Evolutionary conservation across 2,888 invertebrate genomes (phyloP), one percentile per base, ranked within the genome.

Genomic region (Steinernema scapterisci): DNA sequence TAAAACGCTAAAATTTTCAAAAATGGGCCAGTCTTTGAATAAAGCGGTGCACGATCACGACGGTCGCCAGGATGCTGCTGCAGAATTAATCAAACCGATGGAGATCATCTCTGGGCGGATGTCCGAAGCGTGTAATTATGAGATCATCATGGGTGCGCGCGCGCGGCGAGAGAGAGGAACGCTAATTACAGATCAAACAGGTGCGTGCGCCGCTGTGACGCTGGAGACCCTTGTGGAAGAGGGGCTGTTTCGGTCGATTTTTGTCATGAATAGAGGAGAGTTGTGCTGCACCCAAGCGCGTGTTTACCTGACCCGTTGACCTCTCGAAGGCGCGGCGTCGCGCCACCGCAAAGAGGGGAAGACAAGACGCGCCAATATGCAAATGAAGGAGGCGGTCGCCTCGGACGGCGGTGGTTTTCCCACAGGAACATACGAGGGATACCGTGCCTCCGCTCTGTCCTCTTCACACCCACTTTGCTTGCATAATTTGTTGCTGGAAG

Each of bases 281-380:
- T n/a, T n/a, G n/a, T n/a, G n/a, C 5, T n/a, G 48, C 19, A 48
- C 31, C 63, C 38, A 6, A 38, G 38, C 38, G 38, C 16, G 63
- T 63, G 63, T 63, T 63, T 63, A 63, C 63, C 63, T 63, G 63
- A 63, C 63, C 63, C 63, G 63, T 31, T 63, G 63, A 63, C 63
- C 63, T 38, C 63, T 38, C n/a, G 63, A 11, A 5, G 11, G 7
- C 1, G 63, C 2, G 27, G 27, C 63, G 7, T 54, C 9, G 38
- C 38, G 38, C 9, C 3, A 9, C 38, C 38, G 38, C 38, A 38
- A 38, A 38, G 38, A 38, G 38, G 21, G 23, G 3, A 63, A 63
- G 38, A 19, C 2, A 48, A 3, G 31, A 1, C 16, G 38, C 63
- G 63, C 16, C 63, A 27, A 31, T 63, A 63, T 63, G 63, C 63